These are phyloP conservation scores for Catocala fraxini DNA, from an alignment of 2,888 invertebrate genomes.

Conservation along the genomic window DNA sequence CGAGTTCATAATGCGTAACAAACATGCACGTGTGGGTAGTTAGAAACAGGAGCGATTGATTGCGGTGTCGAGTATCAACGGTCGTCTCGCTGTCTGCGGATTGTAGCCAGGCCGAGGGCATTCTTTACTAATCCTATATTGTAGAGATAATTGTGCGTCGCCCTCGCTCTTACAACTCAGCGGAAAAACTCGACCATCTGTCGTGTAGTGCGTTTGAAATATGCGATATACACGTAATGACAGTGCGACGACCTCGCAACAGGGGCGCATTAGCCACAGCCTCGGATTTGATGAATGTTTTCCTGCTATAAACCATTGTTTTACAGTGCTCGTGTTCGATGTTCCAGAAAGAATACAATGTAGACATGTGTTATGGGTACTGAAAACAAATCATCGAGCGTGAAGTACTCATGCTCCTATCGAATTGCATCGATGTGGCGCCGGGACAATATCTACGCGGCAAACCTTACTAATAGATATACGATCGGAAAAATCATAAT, in stretches of 20 bases:
- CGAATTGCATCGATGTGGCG: slow-evolving; percentile 11
- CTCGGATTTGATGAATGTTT: slow-evolving; percentile 62
- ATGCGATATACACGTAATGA: slow-evolving; percentile 56
- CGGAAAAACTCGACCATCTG: slow-evolving; percentile 62
- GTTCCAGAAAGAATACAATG: slow-evolving; percentile 66
- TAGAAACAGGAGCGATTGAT: slow-evolving; percentile 55
- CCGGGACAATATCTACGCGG: slow-evolving; percentile 9
- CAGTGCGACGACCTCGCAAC: slow-evolving; percentile 53
- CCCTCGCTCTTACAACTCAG: slow-evolving; percentile 24
- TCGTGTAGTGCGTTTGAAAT: slow-evolving; percentile 50
- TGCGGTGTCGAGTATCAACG: slow-evolving; percentile 54
- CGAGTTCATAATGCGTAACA: slow-evolving; percentile 33
- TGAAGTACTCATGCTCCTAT: slow-evolving; percentile 34
- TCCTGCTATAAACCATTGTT: slow-evolving; percentile 67
- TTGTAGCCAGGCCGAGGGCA: slow-evolving; percentile 45
- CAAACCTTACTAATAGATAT: slow-evolving; percentile 3
- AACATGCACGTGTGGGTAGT: slow-evolving; percentile 46
- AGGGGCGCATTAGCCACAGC: slow-evolving; percentile 49
- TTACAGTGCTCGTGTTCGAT: slow-evolving; percentile 57
- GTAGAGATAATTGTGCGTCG: slow-evolving; percentile 38
- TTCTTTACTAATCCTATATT: slow-evolving; percentile 53
- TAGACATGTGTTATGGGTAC: slow-evolving; percentile 54
- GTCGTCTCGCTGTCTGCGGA: slow-evolving; percentile 65
- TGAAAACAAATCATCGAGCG: slow-evolving; percentile 46
- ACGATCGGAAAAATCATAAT: slow-evolving; percentile 6